Base-by-base conservation (phyloP, 1,140 invertebrate species). In the Rhopalosiphum maidis region DNA sequence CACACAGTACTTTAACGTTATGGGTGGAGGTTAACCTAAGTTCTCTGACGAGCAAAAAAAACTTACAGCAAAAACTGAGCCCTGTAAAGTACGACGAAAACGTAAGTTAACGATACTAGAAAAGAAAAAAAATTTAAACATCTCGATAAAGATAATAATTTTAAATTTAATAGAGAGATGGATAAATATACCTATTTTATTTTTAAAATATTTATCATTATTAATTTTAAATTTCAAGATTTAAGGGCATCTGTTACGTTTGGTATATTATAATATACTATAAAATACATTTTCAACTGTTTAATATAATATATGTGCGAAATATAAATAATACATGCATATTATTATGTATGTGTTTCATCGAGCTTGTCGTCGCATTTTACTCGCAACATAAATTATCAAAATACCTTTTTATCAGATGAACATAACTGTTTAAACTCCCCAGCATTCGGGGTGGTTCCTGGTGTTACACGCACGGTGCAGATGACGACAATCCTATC, bases 401-500 rank as follows among this genome's bases (percentile, higher is more conserved):
- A 11, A 89, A 89, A 89, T 54, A 89, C 48, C 88, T 89, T 89
- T 89, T 55, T 55, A 89, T 89, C 51, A 35, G 88, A 89, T 89
- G 88, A 89, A 89, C 51, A 54, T 5, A 6, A 48, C 86, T 35
- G 86, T 88, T 88, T 48, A 48, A 86, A 37, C 85, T 89, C 51
- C 88, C 88, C 25, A 54, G 3, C 48, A 35, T 51, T 83, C 18
- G 46, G 35, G 46, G 68, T 11, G 21, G 68, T 51, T 51, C n/a
- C 46, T 9, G 90, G 77, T 46, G 35, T 41, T n/a, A 22, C 18
- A 48, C 43, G n/a, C 68, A 82, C 90, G 46, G 23, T n/a, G 87
- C 51, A 48, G 86, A 88, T 37, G 51, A 55, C 88, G n/a, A 55
- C 91, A 92, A 92, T 92, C 91, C 91, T 92, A 92, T 92, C 68